Evolutionary conservation across 2,113 vertebrate species (phyloP), one percentile per base, ranked within the genome.

Genomic region (Eonycteris spelaea): DNA sequence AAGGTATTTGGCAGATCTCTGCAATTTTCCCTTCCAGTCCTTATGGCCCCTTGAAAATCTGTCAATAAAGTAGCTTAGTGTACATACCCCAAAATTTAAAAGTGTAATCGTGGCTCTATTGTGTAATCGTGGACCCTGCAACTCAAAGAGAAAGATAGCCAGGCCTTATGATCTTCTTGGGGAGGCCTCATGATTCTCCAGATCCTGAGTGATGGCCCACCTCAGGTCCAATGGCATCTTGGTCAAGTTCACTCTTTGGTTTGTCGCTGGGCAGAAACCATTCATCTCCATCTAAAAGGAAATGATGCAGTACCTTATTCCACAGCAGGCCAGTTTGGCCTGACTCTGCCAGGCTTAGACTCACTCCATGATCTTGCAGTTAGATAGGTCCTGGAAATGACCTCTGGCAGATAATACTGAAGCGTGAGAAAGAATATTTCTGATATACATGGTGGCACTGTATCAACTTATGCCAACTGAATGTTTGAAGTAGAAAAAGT

Each of bases 401-500:
- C 61, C 70, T 48, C 55, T 86, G 88, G 71, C 8, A 53, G 45
- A 92, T 2, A 18, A 19, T 2, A 11, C n/a, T 7, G 28, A 63
- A 91, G 59, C 51, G n/a, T 16, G 63, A 59, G 80, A 91, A 80
- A 55, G 82, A 68, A n/a, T 67, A 24, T 80, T 95, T 94, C 71
- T 80, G 77, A 73, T 57, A 5, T 75, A 57, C 22, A 35, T 61
- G n/a, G 43, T 43, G 30, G 28, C 30, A 35, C 10, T 59, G 55
- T 9, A 16, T 80, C 0, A 0, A 78, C 78, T 85, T 38, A 78
- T 40, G 40, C 14, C 51, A 35, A 78, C 6, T 28, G 80, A 85
- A 48, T 55, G 68, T 86, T 83, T 79, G 78, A 83, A 71, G 48
- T 90, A 45, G 77, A 86, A 74, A 94, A 95, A 86, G 85, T 79